Base-by-base conservation (phyloP, 1,140 invertebrate species). In the Drosophila takahashii region DNA sequence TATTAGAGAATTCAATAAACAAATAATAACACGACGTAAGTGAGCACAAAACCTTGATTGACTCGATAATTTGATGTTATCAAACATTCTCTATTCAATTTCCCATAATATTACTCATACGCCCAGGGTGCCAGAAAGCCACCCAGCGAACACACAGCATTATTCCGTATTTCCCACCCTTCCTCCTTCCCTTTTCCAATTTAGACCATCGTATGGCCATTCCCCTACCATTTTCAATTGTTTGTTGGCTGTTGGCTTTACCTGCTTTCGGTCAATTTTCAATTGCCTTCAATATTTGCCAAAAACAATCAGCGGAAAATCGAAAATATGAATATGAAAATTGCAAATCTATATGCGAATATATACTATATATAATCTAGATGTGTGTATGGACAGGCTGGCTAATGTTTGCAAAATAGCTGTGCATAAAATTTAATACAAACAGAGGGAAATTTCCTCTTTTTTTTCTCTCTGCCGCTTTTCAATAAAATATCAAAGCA, bases 271-370 rank as follows among this genome's bases (percentile, higher is more conserved):
- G 34, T 70, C 50, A 47, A 70, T 57, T 70, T 57, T 70, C 67
- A 70, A 70, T 70, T 70, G 67, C 67, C 67, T 70, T 70, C 67
- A 70, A 70, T 70, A 70, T 70, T 70, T 70, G 67, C 67, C 67
- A 70, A 70, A 70, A 70, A 70, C 67, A 70, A 70, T 70, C 67
- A 70, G 34, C 56, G 64, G 50, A 34, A 70, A 70, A 70, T 74
- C 50, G 58, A 74, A 74, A 74, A 74, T 74, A 64, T 74, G 44
- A 74, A 74, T 74, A 74, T 74, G 59, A 54, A 50, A 74, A 64
- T 36, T 62, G 71, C 48, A 27, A 70, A 59, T 74, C 50, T 73
- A 73, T 61, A 50, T 48, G 58, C 27, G 53, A 36, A 59, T 11
- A 6, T 51, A 60, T 34, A 45, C 32, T 48, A 34, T 57, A 61